Conservation (phyloP, 2,113 vertebrate genomes). For the Cochlearius cochlearius region DNA sequence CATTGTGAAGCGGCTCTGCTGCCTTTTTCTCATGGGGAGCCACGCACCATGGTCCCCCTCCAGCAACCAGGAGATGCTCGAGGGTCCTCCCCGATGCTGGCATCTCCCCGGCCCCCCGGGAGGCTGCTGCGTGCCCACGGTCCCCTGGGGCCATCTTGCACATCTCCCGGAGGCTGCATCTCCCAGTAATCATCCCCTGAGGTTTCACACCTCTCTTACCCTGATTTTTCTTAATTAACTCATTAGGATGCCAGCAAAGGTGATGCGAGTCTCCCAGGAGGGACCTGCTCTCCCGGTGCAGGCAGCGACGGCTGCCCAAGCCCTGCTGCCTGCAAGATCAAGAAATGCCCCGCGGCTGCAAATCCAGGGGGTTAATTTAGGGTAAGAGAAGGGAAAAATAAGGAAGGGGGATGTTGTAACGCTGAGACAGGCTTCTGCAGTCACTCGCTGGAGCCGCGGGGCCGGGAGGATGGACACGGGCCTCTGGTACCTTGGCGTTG, state of each 20-base stretch:
- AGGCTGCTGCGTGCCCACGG: not conserved
- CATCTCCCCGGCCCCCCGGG: not conserved
- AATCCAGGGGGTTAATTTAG: not conserved
- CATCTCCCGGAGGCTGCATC: not conserved
- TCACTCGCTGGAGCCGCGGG: rapidly evolving
- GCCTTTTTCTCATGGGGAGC: not conserved
- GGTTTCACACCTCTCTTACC: not conserved
- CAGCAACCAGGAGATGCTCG: rapidly evolving
- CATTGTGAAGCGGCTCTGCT: rapidly evolving
- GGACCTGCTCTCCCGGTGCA: not conserved
- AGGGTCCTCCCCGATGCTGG: rapidly evolving
- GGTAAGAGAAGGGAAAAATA: not conserved
- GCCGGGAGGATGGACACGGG: rapidly evolving
- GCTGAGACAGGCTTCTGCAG: not conserved
- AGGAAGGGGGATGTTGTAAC: not conserved
- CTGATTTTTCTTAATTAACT: constrained; percentile 67
- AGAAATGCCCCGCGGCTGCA: rapidly evolving
- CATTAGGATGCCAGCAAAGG: not conserved
- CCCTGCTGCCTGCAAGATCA: not conserved
- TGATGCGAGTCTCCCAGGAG: not conserved
- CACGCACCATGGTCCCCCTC: rapidly evolving
- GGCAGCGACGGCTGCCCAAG: not conserved
- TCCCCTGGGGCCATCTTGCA: not conserved
- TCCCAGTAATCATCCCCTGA: not conserved
- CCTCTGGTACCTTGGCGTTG: not conserved